phyloP scores from a whole-genome alignment of 2,888 invertebrate species.

The Philhelius pedissequus region DNA sequence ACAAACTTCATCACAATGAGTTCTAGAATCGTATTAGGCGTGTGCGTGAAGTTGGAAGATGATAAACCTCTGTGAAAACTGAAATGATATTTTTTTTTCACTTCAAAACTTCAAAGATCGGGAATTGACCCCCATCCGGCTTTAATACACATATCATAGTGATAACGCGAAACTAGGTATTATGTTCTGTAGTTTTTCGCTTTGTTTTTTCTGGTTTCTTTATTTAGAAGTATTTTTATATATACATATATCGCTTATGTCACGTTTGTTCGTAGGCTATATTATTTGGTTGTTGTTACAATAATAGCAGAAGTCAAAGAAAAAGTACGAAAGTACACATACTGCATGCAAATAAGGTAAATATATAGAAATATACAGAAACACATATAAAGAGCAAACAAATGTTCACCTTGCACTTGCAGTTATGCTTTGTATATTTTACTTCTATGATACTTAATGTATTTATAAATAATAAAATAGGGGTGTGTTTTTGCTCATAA shows the following conservation, averaged over 20 bases:
- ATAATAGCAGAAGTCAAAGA: no score
- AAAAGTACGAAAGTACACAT: background rate
- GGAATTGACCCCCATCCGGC: no score
- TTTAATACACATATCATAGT: no score
- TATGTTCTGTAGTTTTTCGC: background rate
- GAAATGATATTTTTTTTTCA: no score
- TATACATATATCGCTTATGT: no score
- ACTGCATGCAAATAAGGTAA: background rate
- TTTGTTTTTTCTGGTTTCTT: background rate
- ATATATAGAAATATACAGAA: background rate
- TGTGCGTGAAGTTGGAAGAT: no score
- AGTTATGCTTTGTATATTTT: conserved; percentile 2
- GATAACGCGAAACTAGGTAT: background rate
- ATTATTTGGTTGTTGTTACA: background rate
- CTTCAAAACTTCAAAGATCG: no score
- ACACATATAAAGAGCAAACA: background rate
- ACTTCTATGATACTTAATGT: background rate
- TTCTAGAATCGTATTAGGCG: no score
- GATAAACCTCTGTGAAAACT: no score
- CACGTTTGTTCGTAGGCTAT: background rate
- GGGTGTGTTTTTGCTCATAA: conserved; percentile 30
- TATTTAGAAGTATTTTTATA: background rate
- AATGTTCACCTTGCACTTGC: conserved; percentile 28
- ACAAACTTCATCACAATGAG: no score
- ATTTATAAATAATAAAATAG: conserved; percentile 3